Base-by-base conservation (phyloP, 2,888 invertebrate species). In the Synergus itoensis region DNA sequence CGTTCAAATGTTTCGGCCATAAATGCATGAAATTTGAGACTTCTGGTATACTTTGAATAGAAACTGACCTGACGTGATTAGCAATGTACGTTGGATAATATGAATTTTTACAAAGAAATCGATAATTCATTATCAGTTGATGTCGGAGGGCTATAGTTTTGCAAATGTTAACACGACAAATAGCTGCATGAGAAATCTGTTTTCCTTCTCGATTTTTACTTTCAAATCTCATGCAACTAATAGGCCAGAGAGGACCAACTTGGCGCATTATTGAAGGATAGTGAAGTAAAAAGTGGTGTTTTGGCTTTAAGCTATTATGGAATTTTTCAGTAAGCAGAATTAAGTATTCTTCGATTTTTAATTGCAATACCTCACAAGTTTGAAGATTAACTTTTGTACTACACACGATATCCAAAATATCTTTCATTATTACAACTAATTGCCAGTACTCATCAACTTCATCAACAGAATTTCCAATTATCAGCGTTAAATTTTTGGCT, bases 191-290 rank as follows among this genome's bases (percentile, higher is more conserved):
- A 14, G 82, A 62, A 18, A 77, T 43, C 28, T 36, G 11, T 79
- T 82, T 84, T 8, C 79, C 77, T 76, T 76, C 77, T 12, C 60
- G 53, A 60, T 85, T 80, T 36, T 82, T 81, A 8, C 76, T 62
- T 76, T 86, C 86, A 78, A 80, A 84, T 4, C 84, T 36, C 75
- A 86, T 83, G 60, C 80, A 82, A 14, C 80, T 75, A 48, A 79
- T 80, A 36, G 83, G 81, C 76, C 79, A 80, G 16, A 84, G 76
- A 36, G 83, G 84, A 11, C 86, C 85, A 62, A 83, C 57, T 14
- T 45, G 14, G 14, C 77, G 16, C 77, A 86, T 82, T 3, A 80
- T 65, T 41, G 76, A 48, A 48, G 81, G 53, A 64, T 85, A 85
- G 48, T 84, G 83, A 3, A 81, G 18, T 45, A 84, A 63, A 65